Evolutionary conservation across 1,140 invertebrate genomes (phyloP).

Genomic region (Zaprionus capensis): DNA sequence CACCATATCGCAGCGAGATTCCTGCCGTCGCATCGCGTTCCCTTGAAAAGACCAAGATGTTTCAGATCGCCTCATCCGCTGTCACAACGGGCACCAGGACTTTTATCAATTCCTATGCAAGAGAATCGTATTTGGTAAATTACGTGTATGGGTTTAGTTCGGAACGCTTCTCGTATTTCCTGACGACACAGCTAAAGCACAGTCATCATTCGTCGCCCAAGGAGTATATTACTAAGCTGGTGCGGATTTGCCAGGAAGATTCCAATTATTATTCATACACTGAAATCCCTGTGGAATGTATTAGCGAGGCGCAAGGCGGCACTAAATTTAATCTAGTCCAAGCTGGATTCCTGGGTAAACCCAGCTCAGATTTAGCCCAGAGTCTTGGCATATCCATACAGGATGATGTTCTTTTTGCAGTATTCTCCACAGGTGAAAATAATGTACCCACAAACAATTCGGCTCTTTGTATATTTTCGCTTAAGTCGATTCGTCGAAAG

Average conservation of each 20-base stretch:
- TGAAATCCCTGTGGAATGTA: constrained; percentile 98
- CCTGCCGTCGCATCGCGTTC: constrained; percentile 96
- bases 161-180: constrained; percentile 97
- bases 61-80: constrained; percentile 94
- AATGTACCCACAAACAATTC: constrained; percentile 84
- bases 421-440: constrained; percentile 94
- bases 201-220: constrained; percentile 88
- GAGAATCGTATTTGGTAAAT: constrained; percentile 96
- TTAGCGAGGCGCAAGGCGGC: constrained; percentile 87
- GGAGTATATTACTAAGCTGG: constrained; percentile 95
- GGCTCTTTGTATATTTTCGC: constrained; percentile 97
- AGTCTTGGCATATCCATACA: constrained; percentile 94
- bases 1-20: constrained; percentile 96
- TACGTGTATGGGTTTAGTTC: constrained; percentile 98
- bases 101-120: constrained; percentile 95
- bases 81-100: constrained; percentile 96
- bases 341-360: constrained; percentile 96
- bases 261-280: constrained; percentile 98
- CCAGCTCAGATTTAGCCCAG: constrained; percentile 94
- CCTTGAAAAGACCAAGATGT: constrained; percentile 94
- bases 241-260: constrained; percentile 98
- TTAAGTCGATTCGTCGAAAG: constrained; percentile 95
- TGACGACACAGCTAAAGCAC: constrained; percentile 96
- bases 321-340: constrained; percentile 96
- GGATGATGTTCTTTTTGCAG: constrained; percentile 97